Conservation (phyloP, 2,888 invertebrate species). For the Mesorhabditis spiculigera region DNA sequence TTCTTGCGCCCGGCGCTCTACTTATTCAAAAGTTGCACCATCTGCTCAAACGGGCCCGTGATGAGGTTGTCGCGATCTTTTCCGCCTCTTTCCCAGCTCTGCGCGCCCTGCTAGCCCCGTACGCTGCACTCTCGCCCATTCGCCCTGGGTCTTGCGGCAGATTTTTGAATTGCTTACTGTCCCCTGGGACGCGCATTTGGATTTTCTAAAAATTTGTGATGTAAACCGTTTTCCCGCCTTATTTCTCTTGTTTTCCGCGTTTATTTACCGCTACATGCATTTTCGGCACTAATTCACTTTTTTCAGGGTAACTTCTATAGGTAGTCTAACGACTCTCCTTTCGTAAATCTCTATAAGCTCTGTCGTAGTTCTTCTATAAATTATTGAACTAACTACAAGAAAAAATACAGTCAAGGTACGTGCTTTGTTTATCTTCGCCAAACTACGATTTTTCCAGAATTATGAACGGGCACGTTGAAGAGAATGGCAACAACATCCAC, state of each 20-base stretch:
- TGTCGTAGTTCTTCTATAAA: conserved; percentile 24
- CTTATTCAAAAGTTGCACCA: not conserved
- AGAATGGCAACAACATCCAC: conserved; percentile 34
- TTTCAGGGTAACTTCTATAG: conserved; percentile 49
- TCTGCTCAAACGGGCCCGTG: not conserved
- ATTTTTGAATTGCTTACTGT: too few relatives aligned
- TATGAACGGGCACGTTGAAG: conserved; percentile 42
- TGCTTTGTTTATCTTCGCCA: conserved; percentile 5
- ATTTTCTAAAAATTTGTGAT: not conserved
- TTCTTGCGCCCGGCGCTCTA: not conserved
- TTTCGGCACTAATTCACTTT: conserved; percentile 9
- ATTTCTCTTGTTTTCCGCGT: not conserved
- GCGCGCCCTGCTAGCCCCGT: too few relatives aligned
- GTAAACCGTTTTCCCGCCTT: not conserved
- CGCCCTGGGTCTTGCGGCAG: too few relatives aligned
- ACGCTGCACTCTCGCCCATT: too few relatives aligned
- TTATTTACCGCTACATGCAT: not conserved
- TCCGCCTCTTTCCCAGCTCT: too few relatives aligned
- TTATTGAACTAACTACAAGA: conserved; percentile 11
- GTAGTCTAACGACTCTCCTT: conserved; percentile 41
- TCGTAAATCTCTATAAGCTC: conserved; percentile 25
- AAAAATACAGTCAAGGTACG: conserved; percentile 29
- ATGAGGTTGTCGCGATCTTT: too few relatives aligned
- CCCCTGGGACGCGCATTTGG: too few relatives aligned
- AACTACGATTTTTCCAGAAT: conserved; percentile 13